Conservation (phyloP, 2,797 vertebrate species). For the Acanthurus tractus region DNA sequence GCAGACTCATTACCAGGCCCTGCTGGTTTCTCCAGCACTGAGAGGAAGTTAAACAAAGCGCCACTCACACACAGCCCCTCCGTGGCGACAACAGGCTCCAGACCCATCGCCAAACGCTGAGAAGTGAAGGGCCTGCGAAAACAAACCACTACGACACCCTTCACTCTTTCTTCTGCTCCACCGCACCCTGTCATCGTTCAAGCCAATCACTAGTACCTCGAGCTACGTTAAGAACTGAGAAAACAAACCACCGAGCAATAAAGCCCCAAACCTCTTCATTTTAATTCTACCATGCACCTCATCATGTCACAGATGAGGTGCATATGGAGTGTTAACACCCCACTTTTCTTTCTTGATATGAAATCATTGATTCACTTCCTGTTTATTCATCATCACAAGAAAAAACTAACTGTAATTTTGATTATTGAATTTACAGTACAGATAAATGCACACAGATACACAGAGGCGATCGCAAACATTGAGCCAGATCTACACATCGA, state of each 20-base stretch:
- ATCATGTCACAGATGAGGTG: constrained; percentile 35
- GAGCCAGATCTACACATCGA: constrained; percentile 51
- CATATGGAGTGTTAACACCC: constrained; percentile 5
- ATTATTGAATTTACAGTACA: constrained; percentile 17
- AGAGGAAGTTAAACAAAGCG: constrained; percentile 88
- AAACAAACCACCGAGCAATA: constrained; percentile 61
- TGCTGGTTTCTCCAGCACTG: constrained; percentile 85
- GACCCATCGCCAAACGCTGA: constrained; percentile 77
- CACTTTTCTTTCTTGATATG: background rate
- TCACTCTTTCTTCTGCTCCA: constrained; percentile 73
- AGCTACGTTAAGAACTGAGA: constrained; percentile 64
- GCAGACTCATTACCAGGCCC: constrained; percentile 86
- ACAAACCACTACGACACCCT: constrained; percentile 81
- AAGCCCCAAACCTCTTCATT: constrained; percentile 53
- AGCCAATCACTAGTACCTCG: constrained; percentile 60
- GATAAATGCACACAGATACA: constrained; percentile 19
- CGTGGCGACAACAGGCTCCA: constrained; percentile 76
- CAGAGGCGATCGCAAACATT: constrained; percentile 23
- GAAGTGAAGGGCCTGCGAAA: constrained; percentile 84
- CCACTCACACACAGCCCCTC: constrained; percentile 82
- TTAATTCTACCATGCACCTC: constrained; percentile 45
- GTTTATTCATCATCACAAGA: background rate
- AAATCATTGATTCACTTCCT: constrained; percentile 23
- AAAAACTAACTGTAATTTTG: constrained; percentile 8
- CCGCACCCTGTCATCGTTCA: constrained; percentile 67